A percentile compares a stretch with the other conserved stretches of the same genome.
Conservation (phyloP, 2,888 invertebrate species). For the Oxytorus armatus region DNA sequence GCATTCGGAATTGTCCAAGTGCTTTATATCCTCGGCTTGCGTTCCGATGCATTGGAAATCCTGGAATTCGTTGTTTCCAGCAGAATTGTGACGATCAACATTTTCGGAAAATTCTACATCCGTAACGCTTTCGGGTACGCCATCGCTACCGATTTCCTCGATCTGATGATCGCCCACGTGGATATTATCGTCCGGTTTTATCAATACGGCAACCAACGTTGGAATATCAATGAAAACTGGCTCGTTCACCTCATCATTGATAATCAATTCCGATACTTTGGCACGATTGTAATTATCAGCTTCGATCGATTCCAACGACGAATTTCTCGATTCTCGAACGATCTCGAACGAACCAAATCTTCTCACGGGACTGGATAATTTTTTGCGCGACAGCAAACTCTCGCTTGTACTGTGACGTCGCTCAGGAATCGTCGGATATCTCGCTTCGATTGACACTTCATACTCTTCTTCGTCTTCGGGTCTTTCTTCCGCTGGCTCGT, state of each 20-base stretch:
- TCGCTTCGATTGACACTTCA: constrained; percentile 33
- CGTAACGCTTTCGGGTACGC: constrained; percentile 72
- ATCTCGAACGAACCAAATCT: constrained; percentile 74
- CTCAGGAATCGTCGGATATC: constrained; percentile 18
- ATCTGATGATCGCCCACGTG: constrained; percentile 72
- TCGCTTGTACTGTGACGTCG: constrained; percentile 72
- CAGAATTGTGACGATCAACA: constrained; percentile 38
- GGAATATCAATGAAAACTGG: constrained; percentile 80
- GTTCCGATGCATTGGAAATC: neutral
- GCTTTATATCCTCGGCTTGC: neutral
- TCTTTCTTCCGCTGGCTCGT: constrained; percentile 11
- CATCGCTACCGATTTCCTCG: constrained; percentile 76
- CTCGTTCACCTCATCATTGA: constrained; percentile 72
- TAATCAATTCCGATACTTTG: constrained; percentile 73
- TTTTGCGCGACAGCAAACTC: constrained; percentile 55
- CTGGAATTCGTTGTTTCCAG: neutral
- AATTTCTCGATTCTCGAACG: constrained; percentile 43
- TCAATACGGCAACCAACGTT: constrained; percentile 79
- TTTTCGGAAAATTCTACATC: constrained; percentile 70
- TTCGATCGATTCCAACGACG: constrained; percentile 47
- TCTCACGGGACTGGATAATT: constrained; percentile 49
- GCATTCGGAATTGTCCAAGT: neutral
- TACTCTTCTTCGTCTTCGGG: constrained; percentile 17
- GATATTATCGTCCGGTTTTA: constrained; percentile 76
- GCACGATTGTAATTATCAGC: constrained; percentile 70